Evolutionary conservation across 2,888 invertebrate species (phyloP).

Genomic region (Herminia tarsipennalis): DNA sequence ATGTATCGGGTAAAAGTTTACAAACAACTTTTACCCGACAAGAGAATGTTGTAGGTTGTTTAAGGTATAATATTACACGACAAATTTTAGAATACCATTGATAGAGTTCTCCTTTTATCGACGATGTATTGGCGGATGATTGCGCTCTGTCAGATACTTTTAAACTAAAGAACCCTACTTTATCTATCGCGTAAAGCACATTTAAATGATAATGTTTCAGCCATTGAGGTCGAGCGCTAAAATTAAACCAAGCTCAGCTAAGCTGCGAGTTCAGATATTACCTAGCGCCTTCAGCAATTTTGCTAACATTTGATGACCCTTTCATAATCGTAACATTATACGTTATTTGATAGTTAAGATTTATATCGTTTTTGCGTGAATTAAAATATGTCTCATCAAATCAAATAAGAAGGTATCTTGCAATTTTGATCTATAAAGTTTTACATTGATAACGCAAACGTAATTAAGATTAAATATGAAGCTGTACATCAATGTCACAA

Average conservation of each 20-base stretch:
- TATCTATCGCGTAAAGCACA: background rate
- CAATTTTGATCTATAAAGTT: too few species aligned
- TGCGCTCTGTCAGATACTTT: too few species aligned
- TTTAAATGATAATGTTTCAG: slow-evolving; percentile 3
- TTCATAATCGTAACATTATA: slow-evolving; percentile 8
- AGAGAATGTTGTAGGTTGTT: background rate
- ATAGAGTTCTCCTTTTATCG: background rate
- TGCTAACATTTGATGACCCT: slow-evolving; percentile 2
- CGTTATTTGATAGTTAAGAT: background rate
- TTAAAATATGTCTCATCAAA: background rate
- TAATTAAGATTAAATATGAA: too few species aligned
- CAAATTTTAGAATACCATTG: background rate
- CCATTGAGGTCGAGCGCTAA: background rate
- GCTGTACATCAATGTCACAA: too few species aligned
- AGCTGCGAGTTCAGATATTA: slow-evolving; percentile 3
- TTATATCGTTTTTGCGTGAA: background rate
- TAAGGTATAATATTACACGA: background rate
- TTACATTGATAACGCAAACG: too few species aligned
- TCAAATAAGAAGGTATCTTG: slow-evolving; percentile 5
- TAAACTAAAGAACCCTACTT: background rate
- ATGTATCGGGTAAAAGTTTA: too few species aligned
- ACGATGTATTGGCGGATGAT: too few species aligned
- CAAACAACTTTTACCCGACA: background rate
- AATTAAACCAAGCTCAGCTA: slow-evolving; percentile 3
- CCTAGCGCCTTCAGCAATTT: slow-evolving; percentile 3